Percentiles rank a stretch among this genome's conserved stretches.
Conservation (phyloP, 2,113 vertebrate genomes). For the Ictalurus punctatus region DNA sequence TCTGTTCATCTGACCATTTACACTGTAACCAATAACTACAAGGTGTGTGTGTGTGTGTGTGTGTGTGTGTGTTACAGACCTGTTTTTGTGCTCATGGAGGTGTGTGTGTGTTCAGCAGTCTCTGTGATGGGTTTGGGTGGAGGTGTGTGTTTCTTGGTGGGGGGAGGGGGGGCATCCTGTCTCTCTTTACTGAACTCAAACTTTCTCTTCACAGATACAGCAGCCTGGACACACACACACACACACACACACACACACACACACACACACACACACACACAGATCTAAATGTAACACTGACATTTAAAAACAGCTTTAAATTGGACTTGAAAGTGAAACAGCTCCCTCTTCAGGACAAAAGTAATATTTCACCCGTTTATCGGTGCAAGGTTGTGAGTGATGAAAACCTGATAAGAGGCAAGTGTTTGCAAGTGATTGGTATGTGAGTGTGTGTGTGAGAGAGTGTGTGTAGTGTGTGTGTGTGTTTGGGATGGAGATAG, state of each 20-base stretch:
- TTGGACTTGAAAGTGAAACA: background rate
- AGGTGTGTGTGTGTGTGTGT: background rate
- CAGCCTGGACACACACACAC: conserved; percentile 35
- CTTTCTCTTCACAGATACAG: conserved; percentile 80
- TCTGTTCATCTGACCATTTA: background rate
- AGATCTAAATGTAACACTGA: background rate
- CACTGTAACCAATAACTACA: background rate
- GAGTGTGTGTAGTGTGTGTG: background rate
- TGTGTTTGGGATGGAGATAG: background rate
- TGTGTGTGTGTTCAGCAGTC: background rate
- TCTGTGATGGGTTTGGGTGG: conserved; percentile 59
- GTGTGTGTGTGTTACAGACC: conserved; percentile 7
- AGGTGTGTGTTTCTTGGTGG: conserved; percentile 67
- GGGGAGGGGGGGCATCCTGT: conserved; percentile 58
- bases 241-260: background rate
- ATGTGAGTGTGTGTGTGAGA: background rate
- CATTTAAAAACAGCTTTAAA: background rate
- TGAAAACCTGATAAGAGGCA: background rate
- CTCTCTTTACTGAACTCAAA: conserved; percentile 84
- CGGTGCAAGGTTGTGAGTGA: background rate
- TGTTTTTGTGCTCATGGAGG: conserved; percentile 9
- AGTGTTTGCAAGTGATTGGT: background rate
- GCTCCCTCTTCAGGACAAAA: background rate
- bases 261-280: background rate
- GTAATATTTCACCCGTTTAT: background rate